Evolutionary conservation across 2,113 vertebrate genomes (phyloP).

Genomic region (Festucalex cinctus): DNA sequence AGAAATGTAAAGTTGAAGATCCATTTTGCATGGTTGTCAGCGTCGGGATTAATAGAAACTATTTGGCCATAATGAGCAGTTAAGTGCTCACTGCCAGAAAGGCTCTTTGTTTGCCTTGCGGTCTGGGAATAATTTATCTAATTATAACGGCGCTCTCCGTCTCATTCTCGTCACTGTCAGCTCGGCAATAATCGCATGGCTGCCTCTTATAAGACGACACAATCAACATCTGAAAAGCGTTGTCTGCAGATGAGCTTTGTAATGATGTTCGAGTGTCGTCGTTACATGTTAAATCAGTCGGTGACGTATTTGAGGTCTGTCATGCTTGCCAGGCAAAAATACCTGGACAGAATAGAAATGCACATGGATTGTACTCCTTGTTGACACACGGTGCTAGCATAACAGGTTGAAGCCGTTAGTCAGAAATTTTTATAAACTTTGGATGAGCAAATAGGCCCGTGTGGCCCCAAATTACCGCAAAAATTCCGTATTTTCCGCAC

Average conservation of each 20-base stretch:
- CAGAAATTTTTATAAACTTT: background rate
- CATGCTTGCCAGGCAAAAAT: slow-evolving; percentile 14
- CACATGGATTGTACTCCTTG: background rate
- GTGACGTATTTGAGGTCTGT: background rate
- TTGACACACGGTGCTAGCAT: background rate
- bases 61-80: slow-evolving; percentile 70
- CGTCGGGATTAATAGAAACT: slow-evolving; percentile 63
- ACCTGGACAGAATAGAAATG: background rate
- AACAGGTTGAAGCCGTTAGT: background rate
- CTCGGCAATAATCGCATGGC: slow-evolving; percentile 20
- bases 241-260: slow-evolving; percentile 20
- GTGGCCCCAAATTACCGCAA: too few species aligned
- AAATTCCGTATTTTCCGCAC: too few species aligned
- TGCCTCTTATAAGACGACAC: slow-evolving; percentile 42
- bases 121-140: slow-evolving; percentile 59
- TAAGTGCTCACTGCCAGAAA: slow-evolving; percentile 61
- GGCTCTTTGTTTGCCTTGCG: slow-evolving; percentile 59
- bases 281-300: slow-evolving; percentile 13
- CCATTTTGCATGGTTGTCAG: slow-evolving; percentile 62
- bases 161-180: slow-evolving; percentile 30
- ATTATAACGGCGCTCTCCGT: slow-evolving; percentile 54
- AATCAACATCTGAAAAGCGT: slow-evolving; percentile 40
- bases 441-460: too few species aligned
- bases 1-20: slow-evolving; percentile 37
- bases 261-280: slow-evolving; percentile 14